phyloP scores from a whole-genome alignment of 2,113 vertebrate species.

The Otolemur garnettii region DNA sequence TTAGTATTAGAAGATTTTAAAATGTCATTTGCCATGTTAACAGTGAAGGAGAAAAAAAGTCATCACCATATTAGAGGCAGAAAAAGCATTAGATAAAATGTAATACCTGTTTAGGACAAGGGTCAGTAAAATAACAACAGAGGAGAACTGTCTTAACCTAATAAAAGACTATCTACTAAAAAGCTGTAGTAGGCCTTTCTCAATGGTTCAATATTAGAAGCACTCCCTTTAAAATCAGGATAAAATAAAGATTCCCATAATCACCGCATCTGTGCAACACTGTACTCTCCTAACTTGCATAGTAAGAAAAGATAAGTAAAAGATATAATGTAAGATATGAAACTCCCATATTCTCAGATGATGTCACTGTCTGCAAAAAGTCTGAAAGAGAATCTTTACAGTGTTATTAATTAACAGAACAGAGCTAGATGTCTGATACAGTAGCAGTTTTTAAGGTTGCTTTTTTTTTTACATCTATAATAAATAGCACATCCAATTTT shows the following conservation, averaged over 20 bases:
- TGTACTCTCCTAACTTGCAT: too few relatives aligned
- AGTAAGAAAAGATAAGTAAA: neutral
- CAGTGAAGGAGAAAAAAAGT: neutral
- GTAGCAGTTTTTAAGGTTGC: neutral
- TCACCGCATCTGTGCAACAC: neutral
- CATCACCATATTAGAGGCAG: neutral
- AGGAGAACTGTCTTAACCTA: neutral
- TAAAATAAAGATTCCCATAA: neutral
- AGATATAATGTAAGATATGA: neutral
- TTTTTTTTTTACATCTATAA: neutral
- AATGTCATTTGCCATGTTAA: neutral
- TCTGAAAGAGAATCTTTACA: neutral
- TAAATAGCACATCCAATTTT: neutral
- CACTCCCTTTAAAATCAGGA: neutral
- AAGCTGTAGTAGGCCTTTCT: neutral
- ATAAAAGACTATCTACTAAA: neutral
- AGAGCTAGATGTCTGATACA: neutral
- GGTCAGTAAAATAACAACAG: neutral
- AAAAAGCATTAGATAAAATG: slow-evolving; percentile 11
- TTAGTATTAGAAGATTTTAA: neutral
- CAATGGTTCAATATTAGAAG: neutral
- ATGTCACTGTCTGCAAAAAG: neutral
- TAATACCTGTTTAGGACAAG: neutral
- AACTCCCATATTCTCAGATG: neutral
- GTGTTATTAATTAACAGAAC: neutral